These are phyloP conservation scores for Eptatretus burgeri DNA, from an alignment of 2,113 vertebrate species.

Conservation along the genomic window DNA sequence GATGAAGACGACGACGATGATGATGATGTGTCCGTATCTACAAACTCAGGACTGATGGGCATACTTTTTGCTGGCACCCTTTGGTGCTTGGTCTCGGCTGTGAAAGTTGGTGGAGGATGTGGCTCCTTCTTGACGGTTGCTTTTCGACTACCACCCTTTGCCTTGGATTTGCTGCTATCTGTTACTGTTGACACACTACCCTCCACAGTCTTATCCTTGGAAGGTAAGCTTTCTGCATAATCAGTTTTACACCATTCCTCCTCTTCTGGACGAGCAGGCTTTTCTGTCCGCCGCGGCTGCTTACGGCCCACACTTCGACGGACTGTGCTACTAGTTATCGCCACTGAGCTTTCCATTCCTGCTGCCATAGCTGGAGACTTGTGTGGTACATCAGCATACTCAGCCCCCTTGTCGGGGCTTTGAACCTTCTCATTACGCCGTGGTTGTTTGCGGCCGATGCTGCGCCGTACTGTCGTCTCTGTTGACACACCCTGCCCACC, in stretches of 20 bases:
- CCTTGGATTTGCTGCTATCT: slow-evolving; percentile 36
- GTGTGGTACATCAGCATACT: neutral
- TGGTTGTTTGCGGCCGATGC: slow-evolving; percentile 77
- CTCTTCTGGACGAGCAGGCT: slow-evolving; percentile 43
- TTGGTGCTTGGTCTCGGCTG: slow-evolving; percentile 50
- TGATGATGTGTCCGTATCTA: slow-evolving; percentile 71
- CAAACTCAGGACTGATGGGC: slow-evolving; percentile 69
- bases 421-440: slow-evolving; percentile 59
- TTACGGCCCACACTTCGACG: slow-evolving; percentile 60
- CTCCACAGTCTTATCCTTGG: neutral
- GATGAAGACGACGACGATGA: slow-evolving; percentile 2
- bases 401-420: neutral
- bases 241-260: slow-evolving; percentile 12
- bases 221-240: neutral
- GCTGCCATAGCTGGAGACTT: neutral
- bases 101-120: slow-evolving; percentile 48
- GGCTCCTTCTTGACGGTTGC: slow-evolving; percentile 71
- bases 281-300: slow-evolving; percentile 77
- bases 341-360: neutral
- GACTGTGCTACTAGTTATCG: neutral
- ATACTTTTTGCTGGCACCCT: slow-evolving; percentile 45
- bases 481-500: too few relatives aligned
- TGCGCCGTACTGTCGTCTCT: slow-evolving; percentile 17
- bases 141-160: slow-evolving; percentile 63
- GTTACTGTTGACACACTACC: slow-evolving; percentile 11